These are phyloP conservation scores for Macrotus californicus DNA, from an alignment of 2,113 vertebrate genomes.

Conservation along the genomic window DNA sequence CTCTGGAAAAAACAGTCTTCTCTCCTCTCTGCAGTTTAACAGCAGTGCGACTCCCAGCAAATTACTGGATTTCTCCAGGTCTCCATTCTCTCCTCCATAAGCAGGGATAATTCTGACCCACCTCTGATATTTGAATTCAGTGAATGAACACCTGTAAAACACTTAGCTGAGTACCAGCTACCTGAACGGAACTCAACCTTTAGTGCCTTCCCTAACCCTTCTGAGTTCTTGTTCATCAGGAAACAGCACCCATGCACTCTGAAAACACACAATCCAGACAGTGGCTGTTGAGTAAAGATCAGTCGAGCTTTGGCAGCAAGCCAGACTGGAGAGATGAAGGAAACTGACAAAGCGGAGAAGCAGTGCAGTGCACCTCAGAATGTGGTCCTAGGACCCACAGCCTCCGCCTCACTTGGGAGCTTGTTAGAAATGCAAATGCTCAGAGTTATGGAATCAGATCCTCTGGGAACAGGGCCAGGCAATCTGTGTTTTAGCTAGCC, in stretches of 20 bases:
- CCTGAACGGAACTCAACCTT: not conserved
- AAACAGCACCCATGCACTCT: not conserved
- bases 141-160: not conserved
- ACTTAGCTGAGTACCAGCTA: not conserved
- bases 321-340: not conserved
- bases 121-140: not conserved
- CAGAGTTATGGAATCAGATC: not conserved
- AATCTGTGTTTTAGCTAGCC: not conserved
- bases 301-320: not conserved
- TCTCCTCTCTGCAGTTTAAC: not conserved
- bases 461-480: not conserved
- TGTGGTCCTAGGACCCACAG: not conserved
- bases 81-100: not conserved
- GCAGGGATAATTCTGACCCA: not conserved
- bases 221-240: not conserved
- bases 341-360: not conserved
- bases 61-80: not conserved
- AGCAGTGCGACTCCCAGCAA: not conserved
- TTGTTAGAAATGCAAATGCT: not conserved
- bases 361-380: not conserved
- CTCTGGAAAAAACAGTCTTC: not conserved
- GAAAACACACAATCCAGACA: not conserved
- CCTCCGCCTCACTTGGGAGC: rapidly evolving
- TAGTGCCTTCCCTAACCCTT: not conserved
- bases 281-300: not conserved